Percentiles rank a stretch among this genome's conserved stretches.
Evolutionary conservation across 2,113 vertebrate genomes (phyloP).

Genomic region (Larimichthys polyactis): DNA sequence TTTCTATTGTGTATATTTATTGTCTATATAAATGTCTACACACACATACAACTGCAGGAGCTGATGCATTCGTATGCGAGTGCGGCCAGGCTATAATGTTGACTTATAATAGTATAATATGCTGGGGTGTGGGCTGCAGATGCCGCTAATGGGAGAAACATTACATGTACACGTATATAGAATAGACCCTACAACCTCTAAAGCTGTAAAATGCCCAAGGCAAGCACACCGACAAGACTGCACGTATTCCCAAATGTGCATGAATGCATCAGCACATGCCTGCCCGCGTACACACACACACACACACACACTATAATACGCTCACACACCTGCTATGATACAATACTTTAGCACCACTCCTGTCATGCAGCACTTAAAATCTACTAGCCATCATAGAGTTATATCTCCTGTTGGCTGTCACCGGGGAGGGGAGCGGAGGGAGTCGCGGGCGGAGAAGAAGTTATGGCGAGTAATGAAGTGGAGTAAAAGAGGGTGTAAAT

Average conservation of each 20-base stretch:
- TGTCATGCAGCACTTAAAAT: slow-evolving; percentile 63
- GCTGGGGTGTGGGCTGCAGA: slow-evolving; percentile 39
- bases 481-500: slow-evolving; percentile 65
- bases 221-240: slow-evolving; percentile 24
- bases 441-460: slow-evolving; percentile 19
- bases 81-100: slow-evolving; percentile 32
- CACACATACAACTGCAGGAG: background rate
- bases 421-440: slow-evolving; percentile 12
- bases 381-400: slow-evolving; percentile 47
- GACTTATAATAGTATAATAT: slow-evolving; percentile 51
- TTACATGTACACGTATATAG: slow-evolving; percentile 39
- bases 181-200: slow-evolving; percentile 31
- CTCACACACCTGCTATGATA: slow-evolving; percentile 14
- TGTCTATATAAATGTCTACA: background rate
- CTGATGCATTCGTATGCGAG: slow-evolving; percentile 23
- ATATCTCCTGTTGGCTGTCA: slow-evolving; percentile 48
- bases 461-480: slow-evolving; percentile 66
- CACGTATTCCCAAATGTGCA: slow-evolving; percentile 23
- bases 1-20: background rate
- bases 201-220: slow-evolving; percentile 46
- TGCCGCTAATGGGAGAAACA: slow-evolving; percentile 33
- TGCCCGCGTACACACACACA: background rate
- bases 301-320: background rate
- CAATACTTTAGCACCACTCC: slow-evolving; percentile 41
- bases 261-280: background rate